These are phyloP conservation scores for Tenualosa thibaudeaui DNA, from an alignment of 2,797 vertebrate genomes.

Conservation along the genomic window DNA sequence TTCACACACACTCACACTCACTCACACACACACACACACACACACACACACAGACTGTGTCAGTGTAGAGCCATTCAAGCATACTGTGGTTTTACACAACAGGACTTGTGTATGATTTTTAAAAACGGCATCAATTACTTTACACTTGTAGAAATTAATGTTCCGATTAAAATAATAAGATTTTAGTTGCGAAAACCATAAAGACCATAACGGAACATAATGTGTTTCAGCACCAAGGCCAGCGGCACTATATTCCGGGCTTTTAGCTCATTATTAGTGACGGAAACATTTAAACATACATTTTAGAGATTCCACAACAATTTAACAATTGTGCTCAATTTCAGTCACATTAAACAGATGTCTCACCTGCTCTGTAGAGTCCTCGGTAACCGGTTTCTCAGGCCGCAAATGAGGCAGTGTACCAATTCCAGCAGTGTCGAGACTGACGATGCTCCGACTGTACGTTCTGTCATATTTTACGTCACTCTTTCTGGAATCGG, in stretches of 20 bases:
- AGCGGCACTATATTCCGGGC: neutral
- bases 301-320: conserved; percentile 35
- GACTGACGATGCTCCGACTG: conserved; percentile 45
- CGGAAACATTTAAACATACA: neutral
- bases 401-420: neutral
- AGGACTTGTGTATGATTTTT: neutral
- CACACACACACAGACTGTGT: neutral
- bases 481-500: conserved; percentile 55
- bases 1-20: neutral
- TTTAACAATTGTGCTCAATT: neutral
- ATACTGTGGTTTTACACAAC: neutral
- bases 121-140: too few relatives aligned
- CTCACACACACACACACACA: neutral
- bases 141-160: too few relatives aligned
- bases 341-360: neutral
- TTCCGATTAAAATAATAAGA: neutral
- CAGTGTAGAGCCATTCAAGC: neutral
- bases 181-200: neutral
- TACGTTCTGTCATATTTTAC: conserved; percentile 56
- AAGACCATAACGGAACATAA: neutral
- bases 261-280: neutral
- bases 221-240: conserved; percentile 22
- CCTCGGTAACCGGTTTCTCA: neutral
- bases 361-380: neutral
- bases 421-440: conserved; percentile 19